Evolutionary conservation across 2,888 invertebrate species (phyloP).

Genomic region (Prenolepis imparis): DNA sequence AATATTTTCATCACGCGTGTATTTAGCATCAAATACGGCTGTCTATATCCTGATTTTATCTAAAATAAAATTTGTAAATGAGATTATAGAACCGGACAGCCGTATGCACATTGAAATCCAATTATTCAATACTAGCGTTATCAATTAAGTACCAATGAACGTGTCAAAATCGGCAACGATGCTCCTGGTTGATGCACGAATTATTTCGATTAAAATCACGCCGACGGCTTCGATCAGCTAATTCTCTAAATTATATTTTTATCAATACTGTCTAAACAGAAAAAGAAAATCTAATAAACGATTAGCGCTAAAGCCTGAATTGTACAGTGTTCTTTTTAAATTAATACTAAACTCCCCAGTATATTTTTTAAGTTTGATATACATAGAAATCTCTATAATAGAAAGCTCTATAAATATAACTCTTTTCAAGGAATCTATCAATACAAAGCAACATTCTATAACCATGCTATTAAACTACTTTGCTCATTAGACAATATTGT

Average conservation of each 20-base stretch:
- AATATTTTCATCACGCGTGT: neutral
- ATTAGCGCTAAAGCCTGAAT: neutral
- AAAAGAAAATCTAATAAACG: neutral
- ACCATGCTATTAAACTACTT: constrained; percentile 1
- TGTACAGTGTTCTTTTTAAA: constrained; percentile 12
- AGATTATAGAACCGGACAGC: neutral
- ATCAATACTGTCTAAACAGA: constrained; percentile 16
- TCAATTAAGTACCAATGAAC: constrained; percentile 68
- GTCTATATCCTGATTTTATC: neutral
- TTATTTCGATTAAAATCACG: constrained; percentile 18
- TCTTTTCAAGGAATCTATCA: neutral
- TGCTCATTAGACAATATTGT: neutral
- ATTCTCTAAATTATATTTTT: constrained; percentile 13
- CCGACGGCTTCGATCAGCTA: constrained; percentile 27
- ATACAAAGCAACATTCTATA: neutral
- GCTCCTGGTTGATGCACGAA: constrained; percentile 52
- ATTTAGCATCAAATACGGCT: neutral
- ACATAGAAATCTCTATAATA: neutral
- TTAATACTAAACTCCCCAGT: neutral
- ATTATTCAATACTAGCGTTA: constrained; percentile 67
- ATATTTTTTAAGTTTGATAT: neutral
- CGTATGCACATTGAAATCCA: constrained; percentile 17
- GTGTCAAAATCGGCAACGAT: constrained; percentile 56
- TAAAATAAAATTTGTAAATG: neutral
- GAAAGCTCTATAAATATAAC: neutral